Conservation (phyloP, 2,888 invertebrate species). For the Stramonita haemastoma region DNA sequence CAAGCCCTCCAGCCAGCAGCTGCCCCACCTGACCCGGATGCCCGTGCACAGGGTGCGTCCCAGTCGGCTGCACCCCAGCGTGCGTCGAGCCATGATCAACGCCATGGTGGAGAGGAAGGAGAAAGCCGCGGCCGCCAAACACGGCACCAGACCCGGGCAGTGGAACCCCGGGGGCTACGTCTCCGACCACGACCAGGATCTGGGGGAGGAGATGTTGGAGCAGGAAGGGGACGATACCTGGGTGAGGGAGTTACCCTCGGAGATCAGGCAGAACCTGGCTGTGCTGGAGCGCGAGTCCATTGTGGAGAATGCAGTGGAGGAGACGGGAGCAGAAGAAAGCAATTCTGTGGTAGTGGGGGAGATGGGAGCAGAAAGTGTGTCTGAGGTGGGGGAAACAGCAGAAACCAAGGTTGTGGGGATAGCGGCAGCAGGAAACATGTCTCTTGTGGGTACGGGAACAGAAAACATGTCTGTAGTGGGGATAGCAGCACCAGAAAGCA, state of each 20-base stretch:
- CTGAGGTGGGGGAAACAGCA: no score
- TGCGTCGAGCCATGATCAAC: constrained; percentile 23
- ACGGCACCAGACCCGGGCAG: neutral
- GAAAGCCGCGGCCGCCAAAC: neutral
- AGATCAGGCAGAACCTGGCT: neutral
- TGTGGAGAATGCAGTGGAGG: neutral
- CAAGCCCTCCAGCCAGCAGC: neutral
- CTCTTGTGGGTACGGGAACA: no score
- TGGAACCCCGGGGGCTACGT: constrained; percentile 12
- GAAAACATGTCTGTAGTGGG: no score
- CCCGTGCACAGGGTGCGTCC: neutral
- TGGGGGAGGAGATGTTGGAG: neutral
- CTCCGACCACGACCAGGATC: constrained; percentile 10
- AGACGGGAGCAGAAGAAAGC: no score
- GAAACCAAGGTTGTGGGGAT: no score
- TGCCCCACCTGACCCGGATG: neutral
- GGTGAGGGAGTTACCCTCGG: constrained; percentile 28
- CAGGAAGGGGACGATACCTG: neutral
- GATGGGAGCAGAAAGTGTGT: no score
- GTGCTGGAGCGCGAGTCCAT: constrained; percentile 27
- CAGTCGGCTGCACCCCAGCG: neutral
- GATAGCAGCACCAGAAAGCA: no score
- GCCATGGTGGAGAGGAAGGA: constrained; percentile 24
- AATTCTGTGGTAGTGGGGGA: no score
- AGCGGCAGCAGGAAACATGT: no score